Evolutionary conservation across 2,888 invertebrate species (phyloP).

Genomic region (Drosophila tanythrix): DNA sequence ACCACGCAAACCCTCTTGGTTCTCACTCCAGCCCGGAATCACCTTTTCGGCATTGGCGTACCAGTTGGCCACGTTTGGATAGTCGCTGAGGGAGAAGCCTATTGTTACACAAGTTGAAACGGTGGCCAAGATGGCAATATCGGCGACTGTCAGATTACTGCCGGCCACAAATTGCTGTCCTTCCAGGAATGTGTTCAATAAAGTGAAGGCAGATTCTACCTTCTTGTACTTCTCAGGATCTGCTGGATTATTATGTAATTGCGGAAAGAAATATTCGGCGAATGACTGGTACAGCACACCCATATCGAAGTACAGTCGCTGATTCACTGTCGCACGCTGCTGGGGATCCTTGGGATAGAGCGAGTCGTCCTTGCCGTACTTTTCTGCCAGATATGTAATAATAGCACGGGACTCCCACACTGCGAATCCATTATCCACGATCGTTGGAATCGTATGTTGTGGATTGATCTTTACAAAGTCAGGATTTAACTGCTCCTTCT

Average conservation of each 20-base stretch:
- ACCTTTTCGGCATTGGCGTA: slow-evolving; percentile 86
- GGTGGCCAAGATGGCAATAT: slow-evolving; percentile 88
- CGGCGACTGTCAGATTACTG: slow-evolving; percentile 90
- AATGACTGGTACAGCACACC: slow-evolving; percentile 90
- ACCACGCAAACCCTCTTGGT: slow-evolving; percentile 86
- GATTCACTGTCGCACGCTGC: slow-evolving; percentile 91
- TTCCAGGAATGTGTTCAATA: slow-evolving; percentile 90
- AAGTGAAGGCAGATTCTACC: slow-evolving; percentile 88
- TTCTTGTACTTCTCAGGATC: slow-evolving; percentile 89
- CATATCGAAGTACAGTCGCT: slow-evolving; percentile 91
- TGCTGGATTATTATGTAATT: slow-evolving; percentile 86
- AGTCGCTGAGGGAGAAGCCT: slow-evolving; percentile 88
- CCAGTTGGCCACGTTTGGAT: slow-evolving; percentile 89
- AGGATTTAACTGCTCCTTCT: slow-evolving; percentile 88
- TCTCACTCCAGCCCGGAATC: slow-evolving; percentile 87
- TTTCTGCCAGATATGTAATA: slow-evolving; percentile 90
- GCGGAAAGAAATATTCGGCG: slow-evolving; percentile 88
- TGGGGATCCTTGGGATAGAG: slow-evolving; percentile 91
- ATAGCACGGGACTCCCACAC: slow-evolving; percentile 94
- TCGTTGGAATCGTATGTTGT: slow-evolving; percentile 92
- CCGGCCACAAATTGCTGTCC: slow-evolving; percentile 90
- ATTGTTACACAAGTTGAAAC: slow-evolving; percentile 89
- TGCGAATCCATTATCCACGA: slow-evolving; percentile 92
- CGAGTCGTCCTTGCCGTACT: slow-evolving; percentile 91
- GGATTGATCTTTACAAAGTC: slow-evolving; percentile 91